phyloP scores from a whole-genome alignment of 2,797 vertebrate species.

The Enteromius fasciolatus region DNA sequence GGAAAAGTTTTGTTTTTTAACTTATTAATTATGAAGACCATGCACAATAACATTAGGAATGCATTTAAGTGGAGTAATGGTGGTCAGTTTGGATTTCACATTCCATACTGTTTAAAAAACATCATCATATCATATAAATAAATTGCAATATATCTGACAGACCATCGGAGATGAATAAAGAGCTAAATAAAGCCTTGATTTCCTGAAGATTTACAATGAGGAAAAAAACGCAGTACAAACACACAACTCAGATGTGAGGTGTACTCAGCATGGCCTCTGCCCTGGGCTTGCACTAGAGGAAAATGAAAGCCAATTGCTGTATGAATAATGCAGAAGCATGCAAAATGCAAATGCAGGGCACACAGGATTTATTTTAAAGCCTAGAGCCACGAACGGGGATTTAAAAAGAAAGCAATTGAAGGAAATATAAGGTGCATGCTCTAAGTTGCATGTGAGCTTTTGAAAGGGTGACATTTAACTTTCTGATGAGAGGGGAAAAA shows the following conservation, averaged over 20 bases:
- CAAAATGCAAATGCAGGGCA: conserved; percentile 65
- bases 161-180: neutral
- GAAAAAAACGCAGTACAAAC: neutral
- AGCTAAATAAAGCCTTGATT: neutral
- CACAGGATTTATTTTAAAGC: conserved; percentile 57
- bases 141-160: neutral
- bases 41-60: neutral
- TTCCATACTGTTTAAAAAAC: neutral
- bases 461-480: conserved; percentile 15
- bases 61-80: neutral
- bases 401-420: conserved; percentile 56
- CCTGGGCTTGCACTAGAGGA: conserved; percentile 28
- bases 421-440: conserved; percentile 55
- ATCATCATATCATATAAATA: neutral
- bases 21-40: neutral
- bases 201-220: conserved; percentile 8
- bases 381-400: conserved; percentile 53
- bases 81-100: neutral
- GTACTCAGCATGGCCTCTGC: conserved; percentile 25
- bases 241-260: conserved; percentile 5
- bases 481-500: conserved; percentile 21
- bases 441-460: conserved; percentile 54
- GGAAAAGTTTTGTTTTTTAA: too few species aligned
- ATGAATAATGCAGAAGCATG: conserved; percentile 68
- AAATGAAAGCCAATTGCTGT: conserved; percentile 60